These are phyloP conservation scores for Vipera ursinii DNA, from an alignment of 2,797 vertebrate species.

Conservation along the genomic window DNA sequence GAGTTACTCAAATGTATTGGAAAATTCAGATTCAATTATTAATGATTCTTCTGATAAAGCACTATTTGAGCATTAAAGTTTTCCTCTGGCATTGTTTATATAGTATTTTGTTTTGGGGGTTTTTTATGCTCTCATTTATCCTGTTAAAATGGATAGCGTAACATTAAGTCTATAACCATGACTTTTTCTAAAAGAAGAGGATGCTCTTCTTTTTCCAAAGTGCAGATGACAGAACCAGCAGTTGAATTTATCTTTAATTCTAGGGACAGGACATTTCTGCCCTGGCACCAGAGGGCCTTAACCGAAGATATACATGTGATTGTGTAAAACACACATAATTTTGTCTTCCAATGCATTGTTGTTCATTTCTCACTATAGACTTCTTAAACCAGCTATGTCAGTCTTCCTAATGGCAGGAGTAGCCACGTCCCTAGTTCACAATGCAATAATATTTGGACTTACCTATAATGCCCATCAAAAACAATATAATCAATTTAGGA, in stretches of 20 bases:
- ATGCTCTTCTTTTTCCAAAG: neutral
- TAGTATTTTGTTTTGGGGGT: neutral
- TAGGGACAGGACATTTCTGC: neutral
- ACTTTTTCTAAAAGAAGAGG: neutral
- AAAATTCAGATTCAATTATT: neutral
- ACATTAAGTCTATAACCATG: neutral
- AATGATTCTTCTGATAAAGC: neutral
- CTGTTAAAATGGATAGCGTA: neutral
- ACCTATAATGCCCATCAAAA: neutral
- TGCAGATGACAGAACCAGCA: neutral
- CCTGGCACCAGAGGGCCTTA: neutral
- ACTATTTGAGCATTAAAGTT: neutral
- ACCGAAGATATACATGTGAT: neutral
- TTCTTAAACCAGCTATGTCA: neutral
- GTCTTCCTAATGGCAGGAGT: neutral
- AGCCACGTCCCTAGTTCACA: neutral
- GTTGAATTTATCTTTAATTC: neutral
- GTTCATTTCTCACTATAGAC: neutral
- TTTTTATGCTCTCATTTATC: neutral
- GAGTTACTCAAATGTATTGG: neutral
- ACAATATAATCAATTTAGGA: neutral
- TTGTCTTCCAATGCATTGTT: neutral
- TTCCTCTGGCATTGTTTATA: neutral
- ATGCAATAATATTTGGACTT: neutral
- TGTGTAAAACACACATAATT: neutral